Conservation (phyloP, 2,888 invertebrate genomes). For the Leucozona laternaria region DNA sequence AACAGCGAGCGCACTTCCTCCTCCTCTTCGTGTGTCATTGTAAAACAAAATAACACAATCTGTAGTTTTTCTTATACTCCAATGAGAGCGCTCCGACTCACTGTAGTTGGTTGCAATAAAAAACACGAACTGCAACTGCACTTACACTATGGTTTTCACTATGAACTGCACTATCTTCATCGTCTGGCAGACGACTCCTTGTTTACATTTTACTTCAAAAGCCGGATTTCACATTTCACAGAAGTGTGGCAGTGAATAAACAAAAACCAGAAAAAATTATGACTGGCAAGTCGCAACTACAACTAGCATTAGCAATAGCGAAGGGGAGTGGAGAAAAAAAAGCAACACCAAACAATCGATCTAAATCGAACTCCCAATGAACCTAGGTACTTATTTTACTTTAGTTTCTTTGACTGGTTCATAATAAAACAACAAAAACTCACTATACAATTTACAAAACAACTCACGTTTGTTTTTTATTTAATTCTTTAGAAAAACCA, state of each 20-base stretch:
- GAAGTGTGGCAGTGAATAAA: slow-evolving; percentile 63
- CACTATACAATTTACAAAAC: slow-evolving; percentile 2
- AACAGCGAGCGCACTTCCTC: slow-evolving; percentile 86
- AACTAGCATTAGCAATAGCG: neutral
- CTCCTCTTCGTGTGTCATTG: slow-evolving; percentile 83
- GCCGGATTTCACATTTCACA: slow-evolving; percentile 73
- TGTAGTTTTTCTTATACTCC: neutral
- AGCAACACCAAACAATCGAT: neutral
- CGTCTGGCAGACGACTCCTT: slow-evolving; percentile 43
- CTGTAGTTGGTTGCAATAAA: slow-evolving; percentile 25
- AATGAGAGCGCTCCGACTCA: slow-evolving; percentile 5
- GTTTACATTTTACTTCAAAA: slow-evolving; percentile 70
- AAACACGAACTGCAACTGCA: slow-evolving; percentile 13
- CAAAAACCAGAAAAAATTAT: slow-evolving; percentile 21
- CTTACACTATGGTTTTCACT: slow-evolving; percentile 24
- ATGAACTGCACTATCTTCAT: slow-evolving; percentile 25
- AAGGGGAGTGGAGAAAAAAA: neutral
- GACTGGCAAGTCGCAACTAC: neutral
- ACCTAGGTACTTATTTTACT: neutral
- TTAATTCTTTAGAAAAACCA: slow-evolving; percentile 37
- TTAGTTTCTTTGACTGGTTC: slow-evolving; percentile 2
- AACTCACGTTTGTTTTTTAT: slow-evolving; percentile 14
- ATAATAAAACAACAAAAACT: slow-evolving; percentile 2
- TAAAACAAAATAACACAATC: slow-evolving; percentile 17
- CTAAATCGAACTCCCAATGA: slow-evolving; percentile 18